Base-by-base conservation (phyloP, 2,797 vertebrate species). In the Orestias chungarensis region DNA sequence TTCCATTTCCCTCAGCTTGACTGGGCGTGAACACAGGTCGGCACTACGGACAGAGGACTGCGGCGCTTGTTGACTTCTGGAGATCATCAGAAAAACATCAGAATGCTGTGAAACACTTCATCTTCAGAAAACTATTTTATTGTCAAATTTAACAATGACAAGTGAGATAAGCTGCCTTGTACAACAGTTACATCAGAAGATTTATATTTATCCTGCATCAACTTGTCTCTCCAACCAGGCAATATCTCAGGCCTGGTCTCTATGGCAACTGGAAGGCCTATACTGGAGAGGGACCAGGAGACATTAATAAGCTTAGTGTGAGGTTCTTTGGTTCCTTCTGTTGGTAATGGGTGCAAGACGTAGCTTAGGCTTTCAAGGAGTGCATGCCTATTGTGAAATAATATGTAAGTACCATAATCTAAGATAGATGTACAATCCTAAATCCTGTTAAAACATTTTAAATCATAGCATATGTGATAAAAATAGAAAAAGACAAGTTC, bases 211-310 rank as follows among this genome's bases (percentile, higher is more conserved):
- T 85, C 86, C 61, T 75, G 64, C 67, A 84, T 83, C 76, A 25
- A 47, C 74, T 68, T 55, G 47, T 61, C 64, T 83, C 68, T 84
- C 75, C 73, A 43, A 29, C 74, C 66, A 79, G 84, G 82, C 83
- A 82, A 82, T 86, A 82, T 82, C 86, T 70, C 68, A 76, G 77
- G 81, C 83, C 71, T 70, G 68, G 94, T 95, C 93, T 85, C 93
- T 87, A 93, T 92, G 84, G 93, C 78, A 93, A 94, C 93, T 77
- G 87, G 86, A 81, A 83, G 89, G 82, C 83, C 81, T 80, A 82
- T 84, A 80, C 77, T 82, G 87, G 87, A 87, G 77, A 83, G 67
- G 73, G 33, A 87, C 84, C 84, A 84, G 85, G 76, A 91, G 81
- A 84, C 89, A 84, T 89, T 91, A 89, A 91, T 89, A 87, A 86